Evolutionary conservation across 2,113 vertebrate species (phyloP).

Genomic region (Brienomyrus brachyistius): DNA sequence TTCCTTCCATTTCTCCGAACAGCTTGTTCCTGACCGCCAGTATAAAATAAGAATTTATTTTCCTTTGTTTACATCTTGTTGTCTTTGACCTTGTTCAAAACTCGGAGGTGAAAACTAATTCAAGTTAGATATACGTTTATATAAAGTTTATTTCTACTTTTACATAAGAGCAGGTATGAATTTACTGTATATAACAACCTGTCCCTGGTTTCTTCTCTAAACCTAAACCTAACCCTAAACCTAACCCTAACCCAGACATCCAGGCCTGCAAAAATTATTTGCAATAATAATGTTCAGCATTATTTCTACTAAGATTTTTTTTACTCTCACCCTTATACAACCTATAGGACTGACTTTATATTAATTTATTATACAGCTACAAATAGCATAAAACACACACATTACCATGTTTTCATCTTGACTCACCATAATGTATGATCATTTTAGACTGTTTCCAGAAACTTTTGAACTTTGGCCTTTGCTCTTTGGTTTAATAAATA

Average conservation of each 20-base stretch:
- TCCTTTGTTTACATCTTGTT: neutral
- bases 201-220: no score
- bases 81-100: neutral
- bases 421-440: neutral
- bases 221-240: no score
- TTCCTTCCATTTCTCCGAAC: neutral
- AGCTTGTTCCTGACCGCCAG: neutral
- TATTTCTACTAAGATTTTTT: neutral
- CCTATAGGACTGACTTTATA: neutral
- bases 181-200: neutral
- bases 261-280: neutral
- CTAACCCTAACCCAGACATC: neutral
- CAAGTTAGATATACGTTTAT: neutral
- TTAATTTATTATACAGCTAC: neutral
- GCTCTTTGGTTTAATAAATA: neutral
- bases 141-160: neutral
- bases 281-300: neutral
- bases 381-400: neutral
- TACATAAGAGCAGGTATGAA: neutral
- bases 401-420: neutral
- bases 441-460: neutral
- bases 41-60: neutral
- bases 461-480: neutral
- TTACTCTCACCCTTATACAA: neutral
- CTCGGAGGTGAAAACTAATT: neutral